These are phyloP conservation scores for Empis stercorea DNA, from an alignment of 2,888 invertebrate species.

Conservation along the genomic window DNA sequence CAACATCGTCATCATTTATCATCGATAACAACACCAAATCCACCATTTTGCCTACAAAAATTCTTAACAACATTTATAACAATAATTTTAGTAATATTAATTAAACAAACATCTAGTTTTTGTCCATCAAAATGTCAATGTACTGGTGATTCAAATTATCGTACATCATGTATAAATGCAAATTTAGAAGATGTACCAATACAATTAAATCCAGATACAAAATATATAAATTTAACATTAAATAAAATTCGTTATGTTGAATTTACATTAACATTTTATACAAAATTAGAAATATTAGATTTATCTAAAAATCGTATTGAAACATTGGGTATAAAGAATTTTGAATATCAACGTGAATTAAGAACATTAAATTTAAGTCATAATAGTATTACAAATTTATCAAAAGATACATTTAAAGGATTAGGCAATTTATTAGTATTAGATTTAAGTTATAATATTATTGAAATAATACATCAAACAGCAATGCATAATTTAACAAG, in stretches of 20 bases:
- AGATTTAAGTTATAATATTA: slow-evolving; percentile 65
- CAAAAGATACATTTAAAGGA: slow-evolving; percentile 65
- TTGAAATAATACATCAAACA: slow-evolving; percentile 56
- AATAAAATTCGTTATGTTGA: slow-evolving; percentile 70
- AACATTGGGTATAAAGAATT: slow-evolving; percentile 68
- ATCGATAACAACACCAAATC: too few relatives aligned
- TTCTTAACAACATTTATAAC: background rate
- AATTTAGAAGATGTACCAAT: slow-evolving; percentile 76
- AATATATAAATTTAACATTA: slow-evolving; percentile 68
- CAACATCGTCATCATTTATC: too few relatives aligned
- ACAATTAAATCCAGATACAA: slow-evolving; percentile 76
- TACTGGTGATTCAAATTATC: slow-evolving; percentile 51
- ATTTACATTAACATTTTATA: slow-evolving; percentile 67
- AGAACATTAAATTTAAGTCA: slow-evolving; percentile 62
- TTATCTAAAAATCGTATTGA: slow-evolving; percentile 70
- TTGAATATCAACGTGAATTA: slow-evolving; percentile 63
- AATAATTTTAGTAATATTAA: slow-evolving; percentile 19
- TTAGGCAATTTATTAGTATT: slow-evolving; percentile 51
- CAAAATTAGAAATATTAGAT: slow-evolving; percentile 65
- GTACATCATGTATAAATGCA: slow-evolving; percentile 64
- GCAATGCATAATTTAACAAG: slow-evolving; percentile 67
- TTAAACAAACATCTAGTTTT: slow-evolving; percentile 41
- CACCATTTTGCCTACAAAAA: too few relatives aligned
- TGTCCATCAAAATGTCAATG: slow-evolving; percentile 74
- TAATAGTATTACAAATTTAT: slow-evolving; percentile 57